Base-by-base conservation (phyloP, 2,888 invertebrate species). In the Temnothorax rugatulus region DNA sequence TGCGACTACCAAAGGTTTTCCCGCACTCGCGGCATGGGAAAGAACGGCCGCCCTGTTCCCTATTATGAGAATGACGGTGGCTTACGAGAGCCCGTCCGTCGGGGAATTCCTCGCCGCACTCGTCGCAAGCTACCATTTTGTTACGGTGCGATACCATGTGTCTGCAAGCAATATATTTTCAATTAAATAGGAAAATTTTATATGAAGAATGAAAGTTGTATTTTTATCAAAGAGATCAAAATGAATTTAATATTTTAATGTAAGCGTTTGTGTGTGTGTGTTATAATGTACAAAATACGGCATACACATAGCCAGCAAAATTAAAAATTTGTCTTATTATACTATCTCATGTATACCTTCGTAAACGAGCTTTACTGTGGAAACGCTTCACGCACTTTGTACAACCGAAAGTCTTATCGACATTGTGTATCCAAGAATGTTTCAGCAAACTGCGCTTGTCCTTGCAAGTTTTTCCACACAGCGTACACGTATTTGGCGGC, bases 21-120 rank as follows among this genome's bases (percentile, higher is more conserved):
- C 98, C 98, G 92, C 98, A 98, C 91, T 98, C 98, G 88, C 96
- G 95, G 92, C 98, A 98, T 0, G 98, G 98, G 93, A 98, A 98
- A 82, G 97, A 96, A 85, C 97, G 95, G 0, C 96, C 96, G 0
- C 96, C 95, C 9, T 95, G 92, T 25, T 95, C 95, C 85, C 95
- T 95, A 82, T 95, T 95, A 88, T 96, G 96, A 82, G 97, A 97
- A 92, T 97, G 97, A 66, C 97, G 95, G 92, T 97, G 97, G 91
- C 97, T 97, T 92, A 97, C 96, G 0, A 97, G 95, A 0, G 96
- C 96, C 41, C 97, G 95, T 0, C 97, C 97, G 89, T 97, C 97
- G 0, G 97, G 96, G 89, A 97, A 97, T 91, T 97, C 96, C 87
- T 97, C 97, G 3, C 97, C 96, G 90, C 97, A 97, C 8, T 97